Evolutionary conservation across 2,888 invertebrate genomes (phyloP).

Genomic region (Cenopis cana): DNA sequence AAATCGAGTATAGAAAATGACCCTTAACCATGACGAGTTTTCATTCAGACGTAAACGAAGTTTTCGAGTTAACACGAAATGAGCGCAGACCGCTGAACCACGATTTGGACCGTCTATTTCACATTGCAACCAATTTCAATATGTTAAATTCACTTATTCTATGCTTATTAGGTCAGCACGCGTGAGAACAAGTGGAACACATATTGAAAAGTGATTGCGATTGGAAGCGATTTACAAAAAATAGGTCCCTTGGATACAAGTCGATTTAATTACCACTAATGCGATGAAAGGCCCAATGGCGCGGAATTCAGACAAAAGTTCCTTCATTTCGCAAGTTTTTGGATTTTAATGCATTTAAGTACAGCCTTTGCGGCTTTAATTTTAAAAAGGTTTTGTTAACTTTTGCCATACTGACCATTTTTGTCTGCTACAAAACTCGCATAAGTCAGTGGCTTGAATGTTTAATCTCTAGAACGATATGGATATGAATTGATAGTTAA

Average conservation of each 20-base stretch:
- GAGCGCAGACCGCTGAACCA: conserved; percentile 63
- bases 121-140: neutral
- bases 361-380: neutral
- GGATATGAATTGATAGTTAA: too few species aligned
- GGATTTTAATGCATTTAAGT: conserved; percentile 15
- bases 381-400: neutral
- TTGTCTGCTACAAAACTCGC: neutral
- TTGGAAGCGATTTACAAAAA: neutral
- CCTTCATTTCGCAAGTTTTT: conserved; percentile 59
- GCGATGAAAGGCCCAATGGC: conserved; percentile 69
- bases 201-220: neutral
- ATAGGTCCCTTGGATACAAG: conserved; percentile 50
- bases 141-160: neutral
- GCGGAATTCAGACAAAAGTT: conserved; percentile 64
- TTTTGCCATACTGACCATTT: neutral
- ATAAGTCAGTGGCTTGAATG: too few species aligned
- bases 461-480: too few species aligned
- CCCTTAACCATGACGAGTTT: conserved; percentile 17
- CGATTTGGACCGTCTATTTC: neutral
- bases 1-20: too few species aligned
- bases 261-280: conserved; percentile 77
- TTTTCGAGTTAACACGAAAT: conserved; percentile 60
- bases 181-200: neutral
- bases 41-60: conserved; percentile 43
- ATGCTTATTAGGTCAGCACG: too few species aligned